Evolutionary conservation across 2,113 vertebrate species (phyloP).

Genomic region (Agelaius tricolor): DNA sequence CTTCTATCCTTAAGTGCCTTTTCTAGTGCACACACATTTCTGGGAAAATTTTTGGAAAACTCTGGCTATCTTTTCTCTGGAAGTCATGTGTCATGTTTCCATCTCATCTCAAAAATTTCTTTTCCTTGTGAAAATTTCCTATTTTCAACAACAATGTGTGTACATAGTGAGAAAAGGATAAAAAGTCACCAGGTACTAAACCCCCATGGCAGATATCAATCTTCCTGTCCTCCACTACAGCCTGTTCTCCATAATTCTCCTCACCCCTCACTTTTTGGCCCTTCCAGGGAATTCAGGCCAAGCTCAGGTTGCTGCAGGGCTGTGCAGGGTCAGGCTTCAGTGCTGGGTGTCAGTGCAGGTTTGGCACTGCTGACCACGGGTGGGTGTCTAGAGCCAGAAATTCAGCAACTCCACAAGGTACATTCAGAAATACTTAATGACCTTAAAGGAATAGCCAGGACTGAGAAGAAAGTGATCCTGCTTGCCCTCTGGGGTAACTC

Average conservation of each 20-base stretch:
- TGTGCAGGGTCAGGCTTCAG: rapidly evolving
- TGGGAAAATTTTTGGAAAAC: background rate
- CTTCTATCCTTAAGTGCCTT: background rate
- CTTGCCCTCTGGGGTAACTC: rapidly evolving
- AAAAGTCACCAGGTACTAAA: background rate
- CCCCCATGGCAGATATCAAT: background rate
- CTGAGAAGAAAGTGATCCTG: background rate
- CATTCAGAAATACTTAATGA: background rate
- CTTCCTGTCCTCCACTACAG: background rate
- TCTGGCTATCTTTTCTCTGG: background rate
- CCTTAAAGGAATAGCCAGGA: background rate
- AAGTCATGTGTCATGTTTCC: background rate
- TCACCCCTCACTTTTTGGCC: rapidly evolving
- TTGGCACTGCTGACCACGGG: rapidly evolving
- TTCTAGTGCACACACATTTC: background rate
- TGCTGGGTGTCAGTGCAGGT: background rate
- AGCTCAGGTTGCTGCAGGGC: background rate
- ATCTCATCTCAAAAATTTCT: background rate
- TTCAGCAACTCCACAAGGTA: too few relatives aligned
- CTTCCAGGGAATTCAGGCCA: rapidly evolving
- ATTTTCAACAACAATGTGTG: background rate
- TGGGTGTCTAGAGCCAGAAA: background rate
- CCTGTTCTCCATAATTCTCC: background rate
- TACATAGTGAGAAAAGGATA: background rate
- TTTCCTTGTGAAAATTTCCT: background rate